A percentile compares a stretch with the other conserved stretches of the same genome.
Evolutionary conservation across 2,888 invertebrate genomes (phyloP).

Genomic region (Anoplius nigerrimus): DNA sequence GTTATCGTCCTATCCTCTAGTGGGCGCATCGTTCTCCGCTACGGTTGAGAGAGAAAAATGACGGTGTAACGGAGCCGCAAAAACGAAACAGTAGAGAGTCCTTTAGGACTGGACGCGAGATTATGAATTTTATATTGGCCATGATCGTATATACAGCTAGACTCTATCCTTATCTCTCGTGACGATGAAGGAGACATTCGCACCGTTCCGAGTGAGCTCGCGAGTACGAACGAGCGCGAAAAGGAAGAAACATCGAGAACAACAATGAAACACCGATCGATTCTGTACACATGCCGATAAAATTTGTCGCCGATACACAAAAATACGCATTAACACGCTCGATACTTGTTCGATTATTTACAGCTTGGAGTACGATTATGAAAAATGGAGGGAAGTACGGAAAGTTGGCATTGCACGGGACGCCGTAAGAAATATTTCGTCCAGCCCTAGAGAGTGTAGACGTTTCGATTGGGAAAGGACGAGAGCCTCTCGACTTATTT

Average conservation of each 20-base stretch:
- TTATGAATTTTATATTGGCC: not conserved
- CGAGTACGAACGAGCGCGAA: slow-evolving; percentile 19
- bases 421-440: slow-evolving; percentile 63
- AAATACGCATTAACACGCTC: slow-evolving; percentile 26
- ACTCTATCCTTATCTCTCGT: not conserved
- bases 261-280: slow-evolving; percentile 30
- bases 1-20: not conserved
- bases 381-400: slow-evolving; percentile 31
- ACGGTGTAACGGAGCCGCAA: not conserved
- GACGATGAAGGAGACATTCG: not conserved
- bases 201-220: slow-evolving; percentile 13
- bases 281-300: slow-evolving; percentile 22
- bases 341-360: slow-evolving; percentile 27
- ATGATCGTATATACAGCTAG: not conserved
- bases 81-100: too few species aligned
- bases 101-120: slow-evolving; percentile 22
- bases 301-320: slow-evolving; percentile 15
- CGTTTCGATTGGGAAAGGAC: too few species aligned
- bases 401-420: slow-evolving; percentile 34
- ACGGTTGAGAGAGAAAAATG: not conserved
- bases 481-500: too few species aligned
- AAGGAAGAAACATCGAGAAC: slow-evolving; percentile 33
- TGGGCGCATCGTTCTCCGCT: slow-evolving; percentile 14
- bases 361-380: slow-evolving; percentile 24
- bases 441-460: slow-evolving; percentile 50